Evolutionary conservation across 1,140 invertebrate genomes (phyloP), one percentile per base, ranked within the genome.

Genomic region (silkworm (Bombyx mori)): DNA sequence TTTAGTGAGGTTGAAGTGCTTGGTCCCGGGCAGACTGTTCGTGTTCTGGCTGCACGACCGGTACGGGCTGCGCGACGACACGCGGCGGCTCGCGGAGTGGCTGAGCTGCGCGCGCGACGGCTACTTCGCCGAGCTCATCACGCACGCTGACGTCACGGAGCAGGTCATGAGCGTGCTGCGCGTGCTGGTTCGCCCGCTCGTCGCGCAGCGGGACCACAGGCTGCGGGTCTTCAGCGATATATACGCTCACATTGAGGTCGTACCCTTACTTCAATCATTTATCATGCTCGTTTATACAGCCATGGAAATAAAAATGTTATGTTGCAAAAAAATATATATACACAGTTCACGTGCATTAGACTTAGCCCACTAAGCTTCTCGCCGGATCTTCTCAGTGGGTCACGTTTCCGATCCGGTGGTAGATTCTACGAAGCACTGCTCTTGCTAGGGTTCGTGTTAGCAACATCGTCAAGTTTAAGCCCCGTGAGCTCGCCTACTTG

Each of bases 11-110:
- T 47, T 48, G 22, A 50, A 35, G 5, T 35, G 43, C 35, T 18
- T 18, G 12, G 12, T 44, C 57, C 47, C 54, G 52, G 54, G 4
- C 44, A 86, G 83, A 53, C 52, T 86, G 5, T 86, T 83, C 57
- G 69, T 77, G 2, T 58, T 86, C 22, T 86, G 83, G 83, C 67
- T 86, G 0, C 83, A 85, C 63, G 83, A 87, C 58, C 64, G 47
- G 0, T 65, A 61, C 45, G 83, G 83, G 6, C 53, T 87, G 6
- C 75, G 82, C 0, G 83, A 85, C 52, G 63, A 71, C 48, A 82
- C 82, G 0, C 68, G 67, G 1, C 35, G 56, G n/a, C 69, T 72
- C 44, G 77, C 71, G 0, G 68, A 78, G 6, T 62, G 55, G n/a
- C 22, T 84, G n/a, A 73, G 68, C 56, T 87, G 84, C 44, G 62